Evolutionary conservation across 2,797 vertebrate species (phyloP), one percentile per base, ranked within the genome.

Genomic region (Eulemur coronatus): DNA sequence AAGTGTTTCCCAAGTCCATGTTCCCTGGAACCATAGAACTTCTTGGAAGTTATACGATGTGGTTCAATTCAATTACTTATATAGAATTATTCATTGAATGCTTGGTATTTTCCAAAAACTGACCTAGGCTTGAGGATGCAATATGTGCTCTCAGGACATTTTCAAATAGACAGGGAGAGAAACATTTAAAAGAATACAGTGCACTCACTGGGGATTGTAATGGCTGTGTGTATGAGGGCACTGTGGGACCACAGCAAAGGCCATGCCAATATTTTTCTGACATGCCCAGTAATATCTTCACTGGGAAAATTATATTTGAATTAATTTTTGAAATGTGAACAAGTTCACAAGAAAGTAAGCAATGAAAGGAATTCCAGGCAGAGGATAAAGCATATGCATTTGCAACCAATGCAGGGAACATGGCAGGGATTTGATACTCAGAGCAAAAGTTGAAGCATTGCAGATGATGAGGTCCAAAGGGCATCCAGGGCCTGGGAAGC

Each of bases 321-420:
- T 35, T 91, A 22, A 67, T 57, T 92, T 89, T 87, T 61, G 38
- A 94, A 95, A 89, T 86, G 15, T 84, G 43, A 92, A 90, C 10
- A 35, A 30, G 22, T 80, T 92, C 30, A 85, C 22, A 84, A 59
- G 6, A 63, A 70, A 86, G 13, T 86, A 94, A 81, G 3, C 9
- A 4, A 85, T 81, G 24, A 76, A 59, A 52, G 18, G 4, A 78
- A 33, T 72, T 88, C 17, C 6, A 63, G 20, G 26, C 7, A 87
- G 6, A 70, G 1, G 22, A 22, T 69, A 80, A 79, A 75, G 9
- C 26, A 57, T 20, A 76, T 33, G 17, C 38, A 94, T 28, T 12
- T 94, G 75, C 4, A 84, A 63, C 33, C 46, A 76, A 69, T 75
- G 8, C 30, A 80, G 57, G 61, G 2, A 79, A 46, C 2, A 75